Percentiles rank a stretch among this genome's conserved stretches.
These are phyloP conservation scores for Rotaria socialis DNA, from an alignment of 2,888 invertebrate species.

Conservation along the genomic window DNA sequence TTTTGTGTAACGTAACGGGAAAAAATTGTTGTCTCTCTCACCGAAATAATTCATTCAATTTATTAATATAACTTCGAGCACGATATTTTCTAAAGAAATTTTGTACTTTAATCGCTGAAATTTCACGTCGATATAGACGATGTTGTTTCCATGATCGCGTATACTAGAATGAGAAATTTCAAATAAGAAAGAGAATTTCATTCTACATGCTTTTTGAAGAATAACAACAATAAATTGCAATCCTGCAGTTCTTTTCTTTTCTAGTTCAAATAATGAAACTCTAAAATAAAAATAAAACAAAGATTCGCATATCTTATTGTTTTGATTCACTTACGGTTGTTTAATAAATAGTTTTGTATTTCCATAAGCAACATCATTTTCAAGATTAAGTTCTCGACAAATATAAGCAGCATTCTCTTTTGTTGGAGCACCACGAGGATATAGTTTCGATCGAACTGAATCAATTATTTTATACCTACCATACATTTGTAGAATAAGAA, in stretches of 20 bases:
- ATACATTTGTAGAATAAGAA: slow-evolving; percentile 28
- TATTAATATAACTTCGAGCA: slow-evolving; percentile 39
- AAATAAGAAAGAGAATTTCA: background rate
- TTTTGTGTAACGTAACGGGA: too few relatives aligned
- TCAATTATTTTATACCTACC: slow-evolving; percentile 84
- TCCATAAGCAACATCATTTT: slow-evolving; percentile 83
- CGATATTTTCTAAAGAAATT: slow-evolving; percentile 40
- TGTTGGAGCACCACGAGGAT: slow-evolving; percentile 36
- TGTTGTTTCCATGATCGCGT: background rate
- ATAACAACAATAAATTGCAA: slow-evolving; percentile 85
- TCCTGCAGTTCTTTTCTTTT: slow-evolving; percentile 76
- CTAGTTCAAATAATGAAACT: slow-evolving; percentile 71
- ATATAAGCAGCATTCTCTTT: slow-evolving; percentile 64
- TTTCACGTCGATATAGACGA: slow-evolving; percentile 33
- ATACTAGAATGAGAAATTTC: background rate
- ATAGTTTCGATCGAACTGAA: slow-evolving; percentile 66
- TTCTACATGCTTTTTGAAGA: slow-evolving; percentile 75
- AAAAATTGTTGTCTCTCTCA: background rate
- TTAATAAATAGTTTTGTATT: slow-evolving; percentile 91
- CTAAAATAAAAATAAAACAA: background rate
- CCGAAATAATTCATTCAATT: slow-evolving; percentile 39
- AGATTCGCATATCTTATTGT: background rate
- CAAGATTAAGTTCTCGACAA: slow-evolving; percentile 72
- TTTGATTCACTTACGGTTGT: slow-evolving; percentile 67
- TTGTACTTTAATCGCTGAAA: slow-evolving; percentile 42